Conservation (phyloP, 2,113 vertebrate species). For the Mastomys natalensis region DNA sequence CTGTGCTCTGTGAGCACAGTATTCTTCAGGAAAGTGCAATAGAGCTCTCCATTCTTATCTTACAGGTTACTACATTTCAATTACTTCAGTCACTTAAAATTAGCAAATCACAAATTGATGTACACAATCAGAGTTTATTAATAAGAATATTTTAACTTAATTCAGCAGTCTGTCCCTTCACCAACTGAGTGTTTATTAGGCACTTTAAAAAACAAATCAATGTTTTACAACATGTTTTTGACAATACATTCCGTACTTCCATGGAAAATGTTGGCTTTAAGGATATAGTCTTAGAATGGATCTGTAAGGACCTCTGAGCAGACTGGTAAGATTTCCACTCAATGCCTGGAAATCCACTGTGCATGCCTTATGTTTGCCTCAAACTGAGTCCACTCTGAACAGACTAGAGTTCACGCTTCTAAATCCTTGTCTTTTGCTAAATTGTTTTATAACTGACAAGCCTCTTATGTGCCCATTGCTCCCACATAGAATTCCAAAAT, state of each 20-base stretch:
- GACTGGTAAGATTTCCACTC: background rate
- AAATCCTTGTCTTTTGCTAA: background rate
- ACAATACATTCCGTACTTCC: background rate
- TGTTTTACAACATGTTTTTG: background rate
- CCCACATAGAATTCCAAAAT: background rate
- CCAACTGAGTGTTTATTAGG: background rate
- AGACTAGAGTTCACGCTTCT: background rate
- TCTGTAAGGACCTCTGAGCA: background rate
- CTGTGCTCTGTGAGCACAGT: background rate
- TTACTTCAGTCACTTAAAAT: conserved; percentile 44
- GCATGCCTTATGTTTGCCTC: background rate
- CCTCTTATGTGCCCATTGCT: background rate
- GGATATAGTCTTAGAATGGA: background rate
- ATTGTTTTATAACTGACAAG: background rate
- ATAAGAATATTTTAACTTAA: background rate
- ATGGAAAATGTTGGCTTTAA: background rate
- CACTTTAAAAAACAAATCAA: background rate
- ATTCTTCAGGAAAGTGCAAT: background rate
- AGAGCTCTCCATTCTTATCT: background rate
- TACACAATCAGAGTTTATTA: background rate
- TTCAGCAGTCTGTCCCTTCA: background rate
- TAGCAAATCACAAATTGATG: background rate
- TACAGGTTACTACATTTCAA: background rate
- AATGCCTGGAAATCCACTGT: background rate
- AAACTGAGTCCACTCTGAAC: background rate